Evolutionary conservation across 2,888 invertebrate species (phyloP).

Genomic region (Thymelicus sylvestris): DNA sequence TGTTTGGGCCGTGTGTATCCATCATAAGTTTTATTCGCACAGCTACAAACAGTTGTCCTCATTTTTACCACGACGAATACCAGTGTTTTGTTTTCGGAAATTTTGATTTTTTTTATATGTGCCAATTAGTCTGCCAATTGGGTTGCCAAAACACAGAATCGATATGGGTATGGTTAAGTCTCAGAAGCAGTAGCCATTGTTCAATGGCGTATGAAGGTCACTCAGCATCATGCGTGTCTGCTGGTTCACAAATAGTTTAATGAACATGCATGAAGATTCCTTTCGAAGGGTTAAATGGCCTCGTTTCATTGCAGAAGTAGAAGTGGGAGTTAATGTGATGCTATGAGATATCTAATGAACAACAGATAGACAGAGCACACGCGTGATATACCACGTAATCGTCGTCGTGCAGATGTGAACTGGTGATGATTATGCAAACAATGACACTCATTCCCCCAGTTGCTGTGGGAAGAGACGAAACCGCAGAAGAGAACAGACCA

Average conservation of each 20-base stretch:
- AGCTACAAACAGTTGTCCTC: constrained; percentile 6
- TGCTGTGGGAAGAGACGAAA: constrained; percentile 68
- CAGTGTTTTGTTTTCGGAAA: constrained; percentile 5
- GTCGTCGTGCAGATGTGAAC: constrained; percentile 72
- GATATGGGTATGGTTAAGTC: constrained; percentile 41
- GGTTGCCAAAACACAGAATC: constrained; percentile 43
- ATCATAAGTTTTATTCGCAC: neutral
- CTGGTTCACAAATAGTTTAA: constrained; percentile 52
- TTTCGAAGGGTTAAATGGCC: constrained; percentile 54
- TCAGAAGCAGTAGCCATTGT: constrained; percentile 44
- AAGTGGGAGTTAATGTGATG: constrained; percentile 65
- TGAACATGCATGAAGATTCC: constrained; percentile 67
- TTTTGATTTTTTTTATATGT: constrained; percentile 33
- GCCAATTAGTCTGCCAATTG: constrained; percentile 43
- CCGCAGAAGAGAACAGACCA: constrained; percentile 71
- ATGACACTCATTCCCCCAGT: constrained; percentile 73
- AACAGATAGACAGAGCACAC: constrained; percentile 50
- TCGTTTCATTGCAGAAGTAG: constrained; percentile 55
- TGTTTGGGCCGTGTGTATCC: neutral
- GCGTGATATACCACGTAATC: constrained; percentile 57
- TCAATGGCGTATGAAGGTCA: constrained; percentile 26
- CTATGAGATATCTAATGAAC: constrained; percentile 67
- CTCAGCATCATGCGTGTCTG: constrained; percentile 60
- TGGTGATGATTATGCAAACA: constrained; percentile 64
- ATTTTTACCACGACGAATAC: neutral